These are phyloP conservation scores for Oenanthe oenanthe DNA, from an alignment of 2,113 vertebrate species.

Conservation along the genomic window DNA sequence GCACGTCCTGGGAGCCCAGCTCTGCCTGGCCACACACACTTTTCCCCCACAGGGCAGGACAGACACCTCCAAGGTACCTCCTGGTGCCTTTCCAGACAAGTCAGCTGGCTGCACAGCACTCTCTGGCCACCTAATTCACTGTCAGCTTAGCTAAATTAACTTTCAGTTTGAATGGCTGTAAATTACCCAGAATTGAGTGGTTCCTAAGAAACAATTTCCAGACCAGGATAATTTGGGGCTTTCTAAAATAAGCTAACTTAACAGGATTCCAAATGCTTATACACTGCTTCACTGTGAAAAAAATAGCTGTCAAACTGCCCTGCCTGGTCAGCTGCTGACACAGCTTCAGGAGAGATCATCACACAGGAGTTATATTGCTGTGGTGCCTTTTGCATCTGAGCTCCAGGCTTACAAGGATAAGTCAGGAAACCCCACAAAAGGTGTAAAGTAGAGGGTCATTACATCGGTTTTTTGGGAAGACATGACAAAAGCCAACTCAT, in stretches of 20 bases:
- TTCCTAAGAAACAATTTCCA: constrained; percentile 21
- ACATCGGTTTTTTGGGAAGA: not conserved
- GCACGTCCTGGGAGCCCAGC: not conserved
- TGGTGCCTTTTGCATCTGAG: not conserved
- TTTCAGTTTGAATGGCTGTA: not conserved
- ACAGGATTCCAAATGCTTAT: constrained; percentile 12
- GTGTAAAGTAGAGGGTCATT: not conserved
- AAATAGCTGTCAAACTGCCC: constrained; percentile 23
- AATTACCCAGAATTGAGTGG: not conserved
- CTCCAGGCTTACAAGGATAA: not conserved
- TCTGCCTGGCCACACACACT: not conserved
- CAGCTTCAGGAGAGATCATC: not conserved
- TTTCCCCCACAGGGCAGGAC: not conserved
- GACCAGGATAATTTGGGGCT: not conserved
- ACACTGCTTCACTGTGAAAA: not conserved
- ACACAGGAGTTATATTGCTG: not conserved
- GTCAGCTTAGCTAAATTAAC: not conserved
- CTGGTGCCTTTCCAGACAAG: not conserved
- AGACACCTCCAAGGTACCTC: not conserved
- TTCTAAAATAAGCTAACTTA: constrained; percentile 38
- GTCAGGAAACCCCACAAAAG: not conserved
- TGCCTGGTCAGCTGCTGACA: constrained; percentile 9
- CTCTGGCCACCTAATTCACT: not conserved
- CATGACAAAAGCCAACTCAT: not conserved
- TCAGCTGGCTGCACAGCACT: not conserved